Base-by-base conservation (phyloP, 2,113 vertebrate genomes). In the Aythya baeri region DNA sequence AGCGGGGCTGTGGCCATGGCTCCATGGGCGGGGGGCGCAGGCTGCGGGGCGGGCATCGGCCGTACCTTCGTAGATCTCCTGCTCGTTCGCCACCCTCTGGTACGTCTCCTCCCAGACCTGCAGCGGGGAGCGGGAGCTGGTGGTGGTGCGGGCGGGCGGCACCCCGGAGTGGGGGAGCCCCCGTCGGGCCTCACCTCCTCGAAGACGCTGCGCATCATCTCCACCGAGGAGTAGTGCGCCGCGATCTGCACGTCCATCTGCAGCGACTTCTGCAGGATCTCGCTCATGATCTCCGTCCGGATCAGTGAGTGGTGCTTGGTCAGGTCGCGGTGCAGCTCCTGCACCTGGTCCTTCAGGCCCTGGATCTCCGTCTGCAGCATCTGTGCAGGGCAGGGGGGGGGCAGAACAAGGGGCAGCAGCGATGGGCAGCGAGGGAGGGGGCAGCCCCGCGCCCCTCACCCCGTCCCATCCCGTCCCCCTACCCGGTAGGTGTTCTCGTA, bases 41-140 rank as follows among this genome's bases (percentile, higher is more conserved):
- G 13, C 43, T 13, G 38, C 41, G 4, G 46, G 10, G 18, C 5
- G 8, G 25, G 20, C 20, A 11, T 23, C 38, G 4, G 5, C 2
- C 1, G 20, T 96, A 99, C 99, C 99, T 99, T 99, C 99, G 3
- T 99, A 99, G 97, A 99, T 99, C 97, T 99, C 98, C 96, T 99
- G 99, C 93, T 99, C 98, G 0, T 98, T 98, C 6, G 98, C 98
- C 83, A 99, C 98, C 82, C 98, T 97, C 98, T 99, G 99, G 95
- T 99, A 99, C 1, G 98, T 99, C 80, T 99, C 99, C 54, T 99
- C 99, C 99, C 99, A 99, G 38, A 98, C 97, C 99, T 99, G 97
- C 71, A 96, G 94, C 70, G 76, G 71, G 88, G 81, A 93, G 36
- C 76, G 12, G n/a, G 41, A 62, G 59, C 12, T 0, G 13, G 52